These are phyloP conservation scores for Subacronicta megacephala DNA, from an alignment of 2,888 invertebrate species.

Conservation along the genomic window DNA sequence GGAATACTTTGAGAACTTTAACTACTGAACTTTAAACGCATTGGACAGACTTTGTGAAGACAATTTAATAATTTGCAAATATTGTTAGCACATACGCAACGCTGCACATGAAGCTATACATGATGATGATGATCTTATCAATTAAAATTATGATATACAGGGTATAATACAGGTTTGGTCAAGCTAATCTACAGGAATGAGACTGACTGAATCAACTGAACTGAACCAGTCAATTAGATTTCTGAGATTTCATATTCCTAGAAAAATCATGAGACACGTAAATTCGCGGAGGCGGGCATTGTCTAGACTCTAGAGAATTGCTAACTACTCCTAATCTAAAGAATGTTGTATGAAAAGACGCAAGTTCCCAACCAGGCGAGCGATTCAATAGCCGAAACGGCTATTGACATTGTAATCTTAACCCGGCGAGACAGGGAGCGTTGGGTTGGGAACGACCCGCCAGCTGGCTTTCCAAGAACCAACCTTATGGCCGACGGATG, in stretches of 20 bases:
- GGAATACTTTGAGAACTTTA: conserved; percentile 65
- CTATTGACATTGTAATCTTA: conserved; percentile 83
- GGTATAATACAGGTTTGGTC: too few species aligned
- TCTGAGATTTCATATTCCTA: conserved; percentile 7
- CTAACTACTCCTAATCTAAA: conserved; percentile 51
- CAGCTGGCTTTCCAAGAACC: conserved; percentile 77
- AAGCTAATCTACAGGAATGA: not conserved
- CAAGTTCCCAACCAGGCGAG: conserved; percentile 63
- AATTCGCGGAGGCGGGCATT: conserved; percentile 17
- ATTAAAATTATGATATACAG: too few species aligned
- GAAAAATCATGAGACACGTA: conserved; percentile 24
- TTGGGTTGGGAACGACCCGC: conserved; percentile 61
- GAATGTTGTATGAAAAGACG: conserved; percentile 63
- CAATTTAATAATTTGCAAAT: conserved; percentile 42
- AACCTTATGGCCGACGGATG: conserved; percentile 71
- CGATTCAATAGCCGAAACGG: conserved; percentile 71
- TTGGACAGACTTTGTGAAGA: conserved; percentile 51
- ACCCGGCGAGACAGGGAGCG: conserved; percentile 67
- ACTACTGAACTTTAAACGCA: conserved; percentile 66
- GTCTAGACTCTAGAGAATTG: conserved; percentile 49
- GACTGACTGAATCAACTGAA: too few species aligned
- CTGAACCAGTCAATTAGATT: conserved; percentile 1
- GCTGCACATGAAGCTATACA: too few species aligned
- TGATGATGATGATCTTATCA: too few species aligned
- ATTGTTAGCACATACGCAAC: too few species aligned